Base-by-base conservation (phyloP, 2,888 invertebrate genomes). In the Chelonus formosanus region DNA sequence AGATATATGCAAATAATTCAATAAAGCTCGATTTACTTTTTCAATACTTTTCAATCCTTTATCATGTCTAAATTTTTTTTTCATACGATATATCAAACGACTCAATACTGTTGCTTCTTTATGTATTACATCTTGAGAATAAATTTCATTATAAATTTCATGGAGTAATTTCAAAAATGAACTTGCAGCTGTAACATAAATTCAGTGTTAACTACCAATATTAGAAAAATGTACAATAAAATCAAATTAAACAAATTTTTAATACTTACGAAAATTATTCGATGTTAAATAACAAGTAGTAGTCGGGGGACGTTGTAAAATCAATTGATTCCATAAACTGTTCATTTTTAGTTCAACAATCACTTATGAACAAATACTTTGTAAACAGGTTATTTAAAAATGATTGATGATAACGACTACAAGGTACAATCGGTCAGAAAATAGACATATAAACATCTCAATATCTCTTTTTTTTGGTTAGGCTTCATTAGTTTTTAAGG, bases 61-160 rank as follows among this genome's bases (percentile, higher is more conserved):
- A 70, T 89, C 89, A 70, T 84, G 86, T 10, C 88, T 84, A 73
- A 89, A 88, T 77, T 89, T 89, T 66, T 85, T 86, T 71, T 88
- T 88, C 82, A 86, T 88, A 73, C 88, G 87, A 72, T 89, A 89
- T 35, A 88, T 77, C 73, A 89, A 83, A 72, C 89, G 85, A 54
- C 88, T 88, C 2, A 88, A 78, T 67, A 88, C 73, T 3, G 88
- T 87, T 70, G 87, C 86, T 80, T 89, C 89, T 57, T 81, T 81
- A 64, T 88, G 86, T 4, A 89, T 76, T n/a, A 86, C 84, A 5
- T 85, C 84, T 71, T 88, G 87, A 47, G 73, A 73, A 53, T 75
- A 69, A 32, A 81, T 62, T n/a, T 80, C 80, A 20, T 69, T 67
- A 35, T 72, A 64, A 47, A 73, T 67, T 52, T 66, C 75, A 3